phyloP scores from a whole-genome alignment of 1,140 invertebrate genomes.

The Drosophila yakuba region DNA sequence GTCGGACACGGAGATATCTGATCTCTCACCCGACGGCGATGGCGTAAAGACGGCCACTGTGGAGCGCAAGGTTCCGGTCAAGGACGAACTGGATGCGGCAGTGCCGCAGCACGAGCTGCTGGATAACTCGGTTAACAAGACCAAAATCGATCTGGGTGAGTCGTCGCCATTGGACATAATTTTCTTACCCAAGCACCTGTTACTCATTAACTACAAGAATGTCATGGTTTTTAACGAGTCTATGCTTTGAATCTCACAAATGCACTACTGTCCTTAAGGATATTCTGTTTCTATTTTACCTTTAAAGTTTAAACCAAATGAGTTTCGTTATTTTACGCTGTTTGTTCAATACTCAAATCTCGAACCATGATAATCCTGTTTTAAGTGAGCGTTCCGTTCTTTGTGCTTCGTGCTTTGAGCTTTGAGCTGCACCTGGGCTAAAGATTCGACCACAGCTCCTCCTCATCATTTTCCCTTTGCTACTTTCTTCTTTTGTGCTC shows the following conservation, averaged over 20 bases:
- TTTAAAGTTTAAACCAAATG: neutral
- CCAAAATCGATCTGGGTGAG: constrained; percentile 92
- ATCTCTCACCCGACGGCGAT: constrained; percentile 89
- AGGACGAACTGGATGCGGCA: constrained; percentile 93
- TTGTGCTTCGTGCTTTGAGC: constrained; percentile 10
- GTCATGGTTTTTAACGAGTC: constrained; percentile 13
- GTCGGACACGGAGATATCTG: constrained; percentile 90
- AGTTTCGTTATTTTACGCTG: neutral
- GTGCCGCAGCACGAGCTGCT: constrained; percentile 93
- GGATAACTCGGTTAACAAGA: constrained; percentile 94
- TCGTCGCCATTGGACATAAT: constrained; percentile 78
- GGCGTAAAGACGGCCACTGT: constrained; percentile 91
- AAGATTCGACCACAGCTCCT: constrained; percentile 20
- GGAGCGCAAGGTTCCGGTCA: constrained; percentile 89
- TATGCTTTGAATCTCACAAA: neutral
- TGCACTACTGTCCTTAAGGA: neutral
- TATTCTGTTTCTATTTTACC: neutral
- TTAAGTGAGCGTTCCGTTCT: constrained; percentile 1
- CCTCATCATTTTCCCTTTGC: constrained; percentile 20
- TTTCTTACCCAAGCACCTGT: constrained; percentile 9
- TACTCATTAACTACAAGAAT: constrained; percentile 9
- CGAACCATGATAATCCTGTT: constrained; percentile 4
- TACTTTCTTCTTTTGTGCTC: constrained; percentile 28
- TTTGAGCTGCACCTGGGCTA: constrained; percentile 39
- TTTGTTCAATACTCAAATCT: neutral